Conservation (phyloP, 2,888 invertebrate genomes). For the Cephus spinipes region DNA sequence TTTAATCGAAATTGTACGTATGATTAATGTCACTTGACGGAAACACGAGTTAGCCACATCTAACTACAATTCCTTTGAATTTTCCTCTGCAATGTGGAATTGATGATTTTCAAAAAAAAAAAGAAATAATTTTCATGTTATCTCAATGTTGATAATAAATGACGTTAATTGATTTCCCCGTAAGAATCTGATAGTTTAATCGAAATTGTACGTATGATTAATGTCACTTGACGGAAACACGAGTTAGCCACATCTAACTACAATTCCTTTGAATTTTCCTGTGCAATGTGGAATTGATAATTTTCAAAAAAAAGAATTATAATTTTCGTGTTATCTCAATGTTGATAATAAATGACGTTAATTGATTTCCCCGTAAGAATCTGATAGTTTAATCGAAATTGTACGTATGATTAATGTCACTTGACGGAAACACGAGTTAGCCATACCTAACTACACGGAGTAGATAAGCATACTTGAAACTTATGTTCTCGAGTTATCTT, state of each 20-base stretch:
- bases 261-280: background rate
- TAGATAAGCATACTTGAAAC: background rate
- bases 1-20: no score
- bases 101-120: no score
- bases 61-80: background rate
- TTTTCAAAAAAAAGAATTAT: no score
- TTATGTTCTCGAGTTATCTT: background rate
- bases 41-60: background rate
- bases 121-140: background rate
- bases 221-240: no score
- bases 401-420: no score
- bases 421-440: background rate
- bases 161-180: background rate
- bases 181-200: background rate
- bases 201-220: no score
- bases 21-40: no score
- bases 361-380: background rate
- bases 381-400: no score
- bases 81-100: no score
- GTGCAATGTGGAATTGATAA: no score
- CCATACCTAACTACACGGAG: background rate
- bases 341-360: background rate
- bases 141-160: background rate
- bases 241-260: no score
- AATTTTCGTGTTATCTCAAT: background rate